Percentiles rank a stretch among this genome's conserved stretches.
phyloP scores from a whole-genome alignment of 2,113 vertebrate genomes.

The Circaetus cinerascens region DNA sequence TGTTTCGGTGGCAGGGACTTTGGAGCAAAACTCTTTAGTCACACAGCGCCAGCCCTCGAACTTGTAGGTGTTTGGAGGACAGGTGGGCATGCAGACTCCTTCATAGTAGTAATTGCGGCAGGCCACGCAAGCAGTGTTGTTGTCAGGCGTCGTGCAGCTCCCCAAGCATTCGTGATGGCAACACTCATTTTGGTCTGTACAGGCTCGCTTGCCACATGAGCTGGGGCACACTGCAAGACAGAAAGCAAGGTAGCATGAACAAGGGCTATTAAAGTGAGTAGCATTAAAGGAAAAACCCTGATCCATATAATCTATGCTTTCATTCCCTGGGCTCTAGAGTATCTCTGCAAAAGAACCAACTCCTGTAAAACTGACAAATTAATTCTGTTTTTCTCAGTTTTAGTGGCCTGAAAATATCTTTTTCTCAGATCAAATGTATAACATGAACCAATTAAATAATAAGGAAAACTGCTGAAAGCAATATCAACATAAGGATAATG shows the following conservation, averaged over 20 bases:
- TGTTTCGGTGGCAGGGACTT: conserved; percentile 75
- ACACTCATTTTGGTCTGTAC: conserved; percentile 85
- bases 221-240: conserved; percentile 87
- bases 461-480: conserved; percentile 19
- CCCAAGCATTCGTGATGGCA: conserved; percentile 95
- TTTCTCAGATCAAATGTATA: not conserved
- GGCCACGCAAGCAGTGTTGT: conserved; percentile 86
- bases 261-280: accelerated
- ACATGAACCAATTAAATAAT: not conserved
- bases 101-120: conserved; percentile 91
- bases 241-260: not conserved
- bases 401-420: not conserved
- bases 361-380: not conserved
- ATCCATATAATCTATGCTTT: accelerated
- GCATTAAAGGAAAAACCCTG: not conserved
- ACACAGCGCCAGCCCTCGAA: conserved; percentile 98
- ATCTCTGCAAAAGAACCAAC: not conserved
- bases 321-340: not conserved
- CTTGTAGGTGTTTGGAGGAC: conserved; percentile 88
- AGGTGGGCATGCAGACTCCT: conserved; percentile 84
- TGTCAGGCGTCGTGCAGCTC: conserved; percentile 83
- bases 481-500: not conserved
- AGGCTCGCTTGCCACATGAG: conserved; percentile 84
- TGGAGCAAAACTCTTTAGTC: conserved; percentile 86
- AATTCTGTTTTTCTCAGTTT: not conserved